Evolutionary conservation across 2,888 invertebrate species (phyloP), one percentile per base, ranked within the genome.

Genomic region (Brachyopa scutellaris): DNA sequence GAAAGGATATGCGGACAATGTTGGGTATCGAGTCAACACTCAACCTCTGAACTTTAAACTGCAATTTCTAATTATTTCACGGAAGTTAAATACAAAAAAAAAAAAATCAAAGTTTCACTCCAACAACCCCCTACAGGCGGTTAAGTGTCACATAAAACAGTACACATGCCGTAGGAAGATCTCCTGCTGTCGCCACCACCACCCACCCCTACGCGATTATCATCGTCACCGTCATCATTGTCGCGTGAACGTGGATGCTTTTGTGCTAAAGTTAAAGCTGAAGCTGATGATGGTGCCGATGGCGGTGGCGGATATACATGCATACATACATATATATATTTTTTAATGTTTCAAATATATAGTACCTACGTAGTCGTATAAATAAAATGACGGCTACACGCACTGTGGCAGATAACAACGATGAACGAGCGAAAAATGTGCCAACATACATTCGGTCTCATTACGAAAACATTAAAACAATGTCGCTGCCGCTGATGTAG

Each of bases 381-480:
- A 73, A 72, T 53, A 66, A 66, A 78, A 72, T 38, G 59, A 59
- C 64, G 59, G 66, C 64, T 64, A 72, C 64, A 78, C 78, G 72
- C 78, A 78, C 57, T 72, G 51, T 47, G 51, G 3, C 72, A 51
- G 78, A 59, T 42, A 66, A 42, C 23, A 49, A 49, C 42, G 45
- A 42, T n/a, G 55, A 62, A n/a, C 19, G 26, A 62, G 57, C 51
- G 38, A 80, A 74, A 80, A 80, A 80, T 76, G 80, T 76, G 80
- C 76, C 80, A 76, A 80, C 80, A 74, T 70, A 42, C 74, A 76
- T 40, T 53, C 59, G 33, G 40, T 51, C 74, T 80, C 69, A 76
- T 80, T 76, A 73, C 66, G 45, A 72, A 53, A 42, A 55, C 73
- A 80, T 69, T 74, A 74, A 80, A 74, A 69, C 49, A 62, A 36